These are phyloP conservation scores for Elachura formosa DNA, from an alignment of 2,113 vertebrate genomes.

Conservation along the genomic window DNA sequence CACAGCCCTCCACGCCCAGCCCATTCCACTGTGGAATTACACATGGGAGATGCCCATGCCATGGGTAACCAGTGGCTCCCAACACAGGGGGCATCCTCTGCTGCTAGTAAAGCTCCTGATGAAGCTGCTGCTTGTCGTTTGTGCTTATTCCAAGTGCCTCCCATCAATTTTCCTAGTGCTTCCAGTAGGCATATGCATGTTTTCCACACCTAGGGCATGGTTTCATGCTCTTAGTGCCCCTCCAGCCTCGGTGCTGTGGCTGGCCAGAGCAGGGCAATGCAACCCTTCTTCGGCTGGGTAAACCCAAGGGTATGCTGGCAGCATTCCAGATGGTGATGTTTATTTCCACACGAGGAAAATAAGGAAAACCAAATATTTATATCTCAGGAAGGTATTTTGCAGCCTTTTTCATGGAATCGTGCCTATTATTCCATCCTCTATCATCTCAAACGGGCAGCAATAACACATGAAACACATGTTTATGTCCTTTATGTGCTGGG, in stretches of 20 bases:
- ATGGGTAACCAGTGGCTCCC: neutral
- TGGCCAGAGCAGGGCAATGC: neutral
- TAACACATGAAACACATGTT: neutral
- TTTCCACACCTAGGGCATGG: neutral
- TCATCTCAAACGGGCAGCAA: neutral
- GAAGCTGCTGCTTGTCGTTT: neutral
- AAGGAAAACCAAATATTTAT: neutral
- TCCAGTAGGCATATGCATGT: neutral
- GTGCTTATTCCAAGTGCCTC: neutral
- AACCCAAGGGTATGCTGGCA: neutral
- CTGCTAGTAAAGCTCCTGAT: accelerated
- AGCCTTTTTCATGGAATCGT: neutral
- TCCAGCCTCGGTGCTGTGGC: accelerated
- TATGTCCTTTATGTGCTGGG: neutral
- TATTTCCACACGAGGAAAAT: neutral
- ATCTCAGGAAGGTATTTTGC: neutral
- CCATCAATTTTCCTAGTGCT: accelerated
- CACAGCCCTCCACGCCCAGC: accelerated
- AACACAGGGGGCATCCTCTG: accelerated
- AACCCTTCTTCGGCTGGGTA: neutral
- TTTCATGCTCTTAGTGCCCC: neutral
- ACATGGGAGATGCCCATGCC: accelerated
- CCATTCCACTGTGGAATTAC: neutral
- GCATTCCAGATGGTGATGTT: neutral
- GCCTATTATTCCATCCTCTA: neutral